These are phyloP conservation scores for Nebria ingens DNA, from an alignment of 1,140 invertebrate species.

Conservation along the genomic window DNA sequence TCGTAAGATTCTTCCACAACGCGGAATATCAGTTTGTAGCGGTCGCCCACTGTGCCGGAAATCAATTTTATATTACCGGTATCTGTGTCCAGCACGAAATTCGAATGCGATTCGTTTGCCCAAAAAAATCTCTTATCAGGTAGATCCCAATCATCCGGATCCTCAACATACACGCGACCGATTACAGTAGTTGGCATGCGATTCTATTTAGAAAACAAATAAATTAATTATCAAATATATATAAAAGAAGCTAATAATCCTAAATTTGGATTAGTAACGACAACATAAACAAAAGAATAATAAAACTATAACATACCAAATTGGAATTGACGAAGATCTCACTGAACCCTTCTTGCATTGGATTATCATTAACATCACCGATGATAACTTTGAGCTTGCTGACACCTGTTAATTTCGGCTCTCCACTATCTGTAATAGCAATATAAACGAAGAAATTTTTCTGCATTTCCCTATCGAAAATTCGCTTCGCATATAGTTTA, in stretches of 20 bases:
- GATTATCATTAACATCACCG: slow-evolving; percentile 83
- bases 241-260: too few relatives aligned
- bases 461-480: slow-evolving; percentile 80
- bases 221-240: too few relatives aligned
- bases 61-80: slow-evolving; percentile 80
- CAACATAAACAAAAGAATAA: background rate
- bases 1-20: slow-evolving; percentile 52
- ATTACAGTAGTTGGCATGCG: slow-evolving; percentile 65
- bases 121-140: slow-evolving; percentile 76
- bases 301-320: background rate
- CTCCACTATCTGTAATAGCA: slow-evolving; percentile 73
- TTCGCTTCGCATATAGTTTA: slow-evolving; percentile 46
- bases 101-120: slow-evolving; percentile 39
- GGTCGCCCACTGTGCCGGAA: slow-evolving; percentile 52
- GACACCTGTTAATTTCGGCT: slow-evolving; percentile 55
- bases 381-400: slow-evolving; percentile 77
- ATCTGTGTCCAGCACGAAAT: slow-evolving; percentile 56
- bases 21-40: slow-evolving; percentile 56
- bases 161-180: slow-evolving; percentile 81
- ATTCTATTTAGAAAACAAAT: slow-evolving; percentile 36
- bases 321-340: slow-evolving; percentile 74
- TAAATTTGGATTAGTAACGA: too few relatives aligned
- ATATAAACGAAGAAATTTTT: slow-evolving; percentile 83
- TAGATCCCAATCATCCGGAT: slow-evolving; percentile 89
- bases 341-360: slow-evolving; percentile 69